These are phyloP conservation scores for Sitobion miscanthi DNA, from an alignment of 1,140 invertebrate genomes.

Conservation along the genomic window DNA sequence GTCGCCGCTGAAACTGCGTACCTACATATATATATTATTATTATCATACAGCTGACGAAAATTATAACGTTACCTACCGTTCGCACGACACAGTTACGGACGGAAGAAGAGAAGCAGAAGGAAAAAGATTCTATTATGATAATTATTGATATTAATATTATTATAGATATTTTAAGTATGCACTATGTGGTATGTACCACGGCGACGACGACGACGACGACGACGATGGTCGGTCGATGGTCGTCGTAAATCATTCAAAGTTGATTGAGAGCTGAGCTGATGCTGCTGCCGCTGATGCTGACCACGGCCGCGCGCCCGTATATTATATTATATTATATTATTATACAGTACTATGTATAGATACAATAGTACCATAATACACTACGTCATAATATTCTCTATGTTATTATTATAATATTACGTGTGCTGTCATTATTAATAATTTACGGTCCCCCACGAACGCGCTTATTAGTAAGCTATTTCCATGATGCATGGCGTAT, in stretches of 20 bases:
- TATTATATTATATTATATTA: not conserved
- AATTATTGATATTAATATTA: not conserved
- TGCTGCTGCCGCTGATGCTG: not conserved
- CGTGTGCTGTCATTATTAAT: not conserved
- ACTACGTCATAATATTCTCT: not conserved
- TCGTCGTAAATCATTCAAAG: constrained; percentile 16
- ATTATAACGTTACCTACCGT: not conserved
- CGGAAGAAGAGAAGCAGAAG: not conserved
- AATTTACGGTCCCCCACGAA: not conserved
- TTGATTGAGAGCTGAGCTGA: constrained; percentile 16
- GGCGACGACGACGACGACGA: not conserved
- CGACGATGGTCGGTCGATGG: not conserved
- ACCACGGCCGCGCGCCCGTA: not conserved
- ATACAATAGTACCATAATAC: not conserved
- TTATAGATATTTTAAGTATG: not conserved
- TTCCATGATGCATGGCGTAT: not conserved
- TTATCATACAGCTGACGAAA: not conserved
- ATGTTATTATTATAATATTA: constrained; percentile 10
- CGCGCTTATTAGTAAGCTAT: constrained; percentile 5
- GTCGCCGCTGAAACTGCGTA: not conserved
- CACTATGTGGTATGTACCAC: not conserved
- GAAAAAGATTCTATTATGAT: not conserved
- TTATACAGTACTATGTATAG: too few species aligned
- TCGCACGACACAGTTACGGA: not conserved
- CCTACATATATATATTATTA: not conserved